Percentiles rank a stretch among this genome's conserved stretches.
Conservation (phyloP, 2,797 vertebrate genomes). For the Argentina silus region DNA sequence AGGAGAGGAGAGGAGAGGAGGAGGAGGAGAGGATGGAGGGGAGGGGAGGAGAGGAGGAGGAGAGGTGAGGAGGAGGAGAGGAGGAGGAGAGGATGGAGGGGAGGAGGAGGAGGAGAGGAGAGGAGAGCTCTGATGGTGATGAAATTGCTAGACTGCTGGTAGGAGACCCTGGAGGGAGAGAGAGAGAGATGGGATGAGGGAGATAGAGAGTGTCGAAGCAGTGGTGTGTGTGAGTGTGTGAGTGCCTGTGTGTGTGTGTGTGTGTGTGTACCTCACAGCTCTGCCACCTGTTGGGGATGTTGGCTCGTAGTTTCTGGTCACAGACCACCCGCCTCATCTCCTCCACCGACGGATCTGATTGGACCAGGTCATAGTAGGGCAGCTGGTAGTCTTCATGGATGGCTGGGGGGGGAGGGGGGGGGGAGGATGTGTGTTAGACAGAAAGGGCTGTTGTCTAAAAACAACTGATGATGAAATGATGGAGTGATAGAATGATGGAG, state of each 20-base stretch:
- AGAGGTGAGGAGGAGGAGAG: too few species aligned
- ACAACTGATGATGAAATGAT: too few species aligned
- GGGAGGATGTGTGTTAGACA: background rate
- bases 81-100: too few species aligned
- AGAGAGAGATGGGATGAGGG: background rate
- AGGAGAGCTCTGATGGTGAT: conserved; percentile 5
- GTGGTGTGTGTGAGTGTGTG: background rate
- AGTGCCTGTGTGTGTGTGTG: background rate
- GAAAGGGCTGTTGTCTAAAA: too few species aligned
- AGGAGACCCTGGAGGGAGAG: conserved; percentile 3
- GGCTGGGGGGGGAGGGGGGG: conserved; percentile 61
- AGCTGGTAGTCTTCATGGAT: conserved; percentile 89
- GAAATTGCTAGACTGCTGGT: conserved; percentile 7
- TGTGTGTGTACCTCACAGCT: conserved; percentile 6
- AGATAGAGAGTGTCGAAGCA: background rate
- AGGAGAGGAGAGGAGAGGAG: too few species aligned
- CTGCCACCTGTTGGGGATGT: conserved; percentile 90
- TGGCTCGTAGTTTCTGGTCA: conserved; percentile 87
- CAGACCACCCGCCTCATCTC: conserved; percentile 90
- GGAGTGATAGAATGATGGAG: too few species aligned
- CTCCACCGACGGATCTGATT: conserved; percentile 88
- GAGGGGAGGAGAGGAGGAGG: too few species aligned
- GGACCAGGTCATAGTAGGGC: conserved; percentile 88
- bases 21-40: too few species aligned
- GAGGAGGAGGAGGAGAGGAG: too few species aligned